A percentile compares a stretch with the other conserved stretches of the same genome.
Conservation (phyloP, 1,140 invertebrate species). For the Drosophila eugracilis region DNA sequence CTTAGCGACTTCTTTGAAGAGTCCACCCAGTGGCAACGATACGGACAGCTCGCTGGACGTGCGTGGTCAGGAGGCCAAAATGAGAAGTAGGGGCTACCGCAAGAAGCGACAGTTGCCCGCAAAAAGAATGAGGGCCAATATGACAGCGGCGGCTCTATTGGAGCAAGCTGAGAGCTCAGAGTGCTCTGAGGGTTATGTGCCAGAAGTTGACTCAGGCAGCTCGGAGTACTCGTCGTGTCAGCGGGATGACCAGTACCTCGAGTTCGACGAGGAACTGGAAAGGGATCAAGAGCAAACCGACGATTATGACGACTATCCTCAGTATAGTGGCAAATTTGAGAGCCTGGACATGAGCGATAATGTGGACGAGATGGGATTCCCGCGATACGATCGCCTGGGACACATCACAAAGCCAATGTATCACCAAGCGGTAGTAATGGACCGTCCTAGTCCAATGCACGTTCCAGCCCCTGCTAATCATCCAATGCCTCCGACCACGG, state of each 20-base stretch:
- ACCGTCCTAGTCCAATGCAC: slow-evolving; percentile 20
- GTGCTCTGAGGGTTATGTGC: slow-evolving; percentile 88
- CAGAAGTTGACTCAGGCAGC: slow-evolving; percentile 88
- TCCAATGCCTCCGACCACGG: slow-evolving; percentile 73
- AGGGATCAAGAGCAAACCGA: slow-evolving; percentile 81
- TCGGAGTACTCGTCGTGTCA: slow-evolving; percentile 87
- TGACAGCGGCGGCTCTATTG: slow-evolving; percentile 86
- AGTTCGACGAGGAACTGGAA: slow-evolving; percentile 85
- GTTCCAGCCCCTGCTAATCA: slow-evolving; percentile 70
- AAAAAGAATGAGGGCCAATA: slow-evolving; percentile 85
- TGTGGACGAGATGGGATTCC: slow-evolving; percentile 88
- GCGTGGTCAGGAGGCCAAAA: slow-evolving; percentile 86
- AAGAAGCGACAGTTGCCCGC: slow-evolving; percentile 87
- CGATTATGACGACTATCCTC: slow-evolving; percentile 82
- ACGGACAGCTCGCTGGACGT: slow-evolving; percentile 89
- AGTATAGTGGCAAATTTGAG: slow-evolving; percentile 85
- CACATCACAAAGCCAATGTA: slow-evolving; percentile 85
- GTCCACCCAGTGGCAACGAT: slow-evolving; percentile 89
- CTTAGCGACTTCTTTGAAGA: slow-evolving; percentile 86
- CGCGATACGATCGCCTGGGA: slow-evolving; percentile 86
- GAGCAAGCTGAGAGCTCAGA: slow-evolving; percentile 87
- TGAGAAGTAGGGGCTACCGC: slow-evolving; percentile 87
- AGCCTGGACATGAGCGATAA: slow-evolving; percentile 87
- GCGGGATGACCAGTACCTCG: slow-evolving; percentile 84
- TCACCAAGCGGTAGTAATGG: slow-evolving; percentile 53